phyloP scores from a whole-genome alignment of 1,140 invertebrate genomes.

The Drosophila arizonae region DNA sequence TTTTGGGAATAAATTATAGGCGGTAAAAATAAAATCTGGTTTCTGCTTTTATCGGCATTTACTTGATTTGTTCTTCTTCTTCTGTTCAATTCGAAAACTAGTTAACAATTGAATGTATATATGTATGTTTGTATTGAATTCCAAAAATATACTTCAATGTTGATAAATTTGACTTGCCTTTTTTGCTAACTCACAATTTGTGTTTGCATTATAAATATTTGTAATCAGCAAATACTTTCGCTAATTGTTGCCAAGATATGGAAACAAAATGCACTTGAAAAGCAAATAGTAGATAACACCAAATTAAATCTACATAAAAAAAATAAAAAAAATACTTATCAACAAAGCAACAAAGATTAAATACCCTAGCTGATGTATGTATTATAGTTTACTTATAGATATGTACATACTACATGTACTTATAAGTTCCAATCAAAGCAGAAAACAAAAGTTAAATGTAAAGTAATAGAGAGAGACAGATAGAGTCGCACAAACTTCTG shows the following conservation, averaged over 20 bases:
- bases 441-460: too few relatives aligned
- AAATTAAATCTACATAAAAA: not conserved
- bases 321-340: not conserved
- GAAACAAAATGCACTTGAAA: slow-evolving; percentile 54
- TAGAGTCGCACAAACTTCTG: too few relatives aligned
- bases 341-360: not conserved
- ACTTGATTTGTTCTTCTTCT: slow-evolving; percentile 23
- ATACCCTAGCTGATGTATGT: not conserved
- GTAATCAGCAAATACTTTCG: slow-evolving; percentile 60
- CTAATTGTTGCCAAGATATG: slow-evolving; percentile 59
- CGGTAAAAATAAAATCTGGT: slow-evolving; percentile 24
- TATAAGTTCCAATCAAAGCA: too few relatives aligned
- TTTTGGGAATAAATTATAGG: slow-evolving; percentile 55
- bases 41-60: slow-evolving; percentile 43
- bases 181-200: slow-evolving; percentile 11
- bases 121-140: not conserved
- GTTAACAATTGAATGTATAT: slow-evolving; percentile 40
- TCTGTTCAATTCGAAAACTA: slow-evolving; percentile 37
- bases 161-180: slow-evolving; percentile 13
- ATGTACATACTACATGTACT: too few relatives aligned
- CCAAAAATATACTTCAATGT: slow-evolving; percentile 51
- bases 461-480: too few relatives aligned
- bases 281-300: slow-evolving; percentile 38
- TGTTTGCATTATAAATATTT: slow-evolving; percentile 23
- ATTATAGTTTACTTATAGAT: too few relatives aligned